These are phyloP conservation scores for Tanaodytes sp. DNA, from an alignment of 2,888 invertebrate species.

Conservation along the genomic window DNA sequence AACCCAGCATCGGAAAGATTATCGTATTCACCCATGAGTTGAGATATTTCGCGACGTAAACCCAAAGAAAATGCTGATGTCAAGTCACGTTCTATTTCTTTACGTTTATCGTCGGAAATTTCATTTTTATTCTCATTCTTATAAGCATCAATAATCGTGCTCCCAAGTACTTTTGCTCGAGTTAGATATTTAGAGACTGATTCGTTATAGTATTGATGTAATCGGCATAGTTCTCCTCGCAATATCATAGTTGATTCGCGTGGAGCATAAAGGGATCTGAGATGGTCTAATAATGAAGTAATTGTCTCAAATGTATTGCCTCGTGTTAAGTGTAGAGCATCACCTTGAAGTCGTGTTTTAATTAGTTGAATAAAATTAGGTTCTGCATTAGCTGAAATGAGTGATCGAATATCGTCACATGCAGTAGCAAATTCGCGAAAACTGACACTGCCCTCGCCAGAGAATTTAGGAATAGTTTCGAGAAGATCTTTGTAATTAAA, in stretches of 20 bases:
- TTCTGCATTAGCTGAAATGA: background rate
- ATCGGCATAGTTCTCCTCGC: conserved; percentile 17
- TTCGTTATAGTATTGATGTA: conserved; percentile 26
- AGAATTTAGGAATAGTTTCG: background rate
- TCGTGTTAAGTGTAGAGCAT: background rate
- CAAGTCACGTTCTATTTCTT: conserved; percentile 20
- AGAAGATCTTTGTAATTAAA: too few relatives aligned
- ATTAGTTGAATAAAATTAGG: background rate
- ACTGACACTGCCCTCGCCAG: background rate
- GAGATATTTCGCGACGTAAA: conserved; percentile 7
- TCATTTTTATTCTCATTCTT: conserved; percentile 11
- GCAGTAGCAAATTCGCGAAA: background rate
- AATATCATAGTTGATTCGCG: background rate
- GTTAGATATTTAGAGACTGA: conserved; percentile 24
- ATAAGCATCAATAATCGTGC: conserved; percentile 14
- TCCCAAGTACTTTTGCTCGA: conserved; percentile 12
- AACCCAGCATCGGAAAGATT: background rate
- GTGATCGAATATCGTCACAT: conserved; percentile 1
- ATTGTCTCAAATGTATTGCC: background rate
- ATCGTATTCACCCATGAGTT: background rate
- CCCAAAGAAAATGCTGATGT: conserved; percentile 12
- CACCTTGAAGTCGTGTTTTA: conserved; percentile 6
- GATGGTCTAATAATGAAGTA: background rate
- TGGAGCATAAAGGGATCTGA: conserved; percentile 18
- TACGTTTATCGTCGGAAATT: background rate